Evolutionary conservation across 2,797 vertebrate genomes (phyloP).

Genomic region (Rhabdomys pumilio): DNA sequence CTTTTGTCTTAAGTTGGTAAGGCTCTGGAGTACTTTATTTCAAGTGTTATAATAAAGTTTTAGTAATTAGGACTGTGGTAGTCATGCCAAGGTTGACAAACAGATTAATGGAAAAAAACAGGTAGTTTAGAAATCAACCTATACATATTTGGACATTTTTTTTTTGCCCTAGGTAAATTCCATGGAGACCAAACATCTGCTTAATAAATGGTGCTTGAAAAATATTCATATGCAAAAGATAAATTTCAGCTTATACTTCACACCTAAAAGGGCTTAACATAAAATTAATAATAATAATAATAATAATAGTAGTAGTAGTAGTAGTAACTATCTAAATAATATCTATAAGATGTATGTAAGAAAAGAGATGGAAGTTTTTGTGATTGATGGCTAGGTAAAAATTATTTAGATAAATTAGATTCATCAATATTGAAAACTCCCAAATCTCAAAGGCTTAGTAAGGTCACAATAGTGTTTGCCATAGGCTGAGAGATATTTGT

Average conservation of each 20-base stretch:
- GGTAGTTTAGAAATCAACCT: background rate
- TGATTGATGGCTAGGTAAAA: background rate
- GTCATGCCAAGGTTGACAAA: background rate
- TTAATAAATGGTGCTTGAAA: background rate
- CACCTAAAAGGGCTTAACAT: background rate
- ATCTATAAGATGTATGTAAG: background rate
- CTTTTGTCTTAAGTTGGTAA: too few relatives aligned
- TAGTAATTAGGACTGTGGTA: background rate
- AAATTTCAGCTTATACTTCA: conserved; percentile 38
- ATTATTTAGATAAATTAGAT: conserved; percentile 18
- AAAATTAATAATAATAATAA: background rate
- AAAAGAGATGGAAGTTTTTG: background rate
- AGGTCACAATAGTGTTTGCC: background rate
- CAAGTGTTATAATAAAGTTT: background rate
- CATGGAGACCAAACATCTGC: background rate
- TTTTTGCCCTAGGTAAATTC: background rate
- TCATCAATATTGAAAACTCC: conserved; percentile 2
- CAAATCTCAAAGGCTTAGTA: background rate
- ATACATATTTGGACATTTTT: background rate
- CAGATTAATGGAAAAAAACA: background rate
- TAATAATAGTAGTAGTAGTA: too few relatives aligned
- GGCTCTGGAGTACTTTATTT: background rate
- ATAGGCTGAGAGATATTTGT: background rate
- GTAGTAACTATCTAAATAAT: background rate
- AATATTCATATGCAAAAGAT: background rate